A percentile compares a stretch with the other conserved stretches of the same genome.
These are phyloP conservation scores for Motacilla alba DNA, from an alignment of 2,113 vertebrate genomes.

Conservation along the genomic window DNA sequence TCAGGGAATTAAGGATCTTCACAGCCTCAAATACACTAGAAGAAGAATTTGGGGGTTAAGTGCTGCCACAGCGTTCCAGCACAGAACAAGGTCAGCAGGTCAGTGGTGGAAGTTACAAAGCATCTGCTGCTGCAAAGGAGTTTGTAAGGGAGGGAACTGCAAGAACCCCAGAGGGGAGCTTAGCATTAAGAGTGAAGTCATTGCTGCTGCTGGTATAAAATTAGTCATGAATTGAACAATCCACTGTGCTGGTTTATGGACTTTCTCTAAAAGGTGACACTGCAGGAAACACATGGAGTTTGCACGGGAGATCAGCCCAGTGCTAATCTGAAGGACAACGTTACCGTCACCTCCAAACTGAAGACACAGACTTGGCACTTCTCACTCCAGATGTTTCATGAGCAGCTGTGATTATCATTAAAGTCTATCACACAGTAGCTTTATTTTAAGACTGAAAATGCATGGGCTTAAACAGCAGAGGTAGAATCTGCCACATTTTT, in stretches of 20 bases:
- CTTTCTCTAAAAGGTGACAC: neutral
- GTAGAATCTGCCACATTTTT: neutral
- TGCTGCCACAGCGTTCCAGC: neutral
- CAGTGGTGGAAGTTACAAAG: neutral
- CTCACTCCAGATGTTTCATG: neutral
- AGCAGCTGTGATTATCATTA: constrained; percentile 13
- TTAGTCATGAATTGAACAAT: neutral
- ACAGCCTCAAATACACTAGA: neutral
- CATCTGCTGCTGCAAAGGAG: neutral
- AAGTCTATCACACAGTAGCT: neutral
- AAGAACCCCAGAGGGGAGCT: neutral
- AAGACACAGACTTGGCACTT: neutral
- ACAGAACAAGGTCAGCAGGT: neutral
- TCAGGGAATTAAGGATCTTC: neutral
- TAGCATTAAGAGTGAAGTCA: neutral
- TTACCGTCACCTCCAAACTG: accelerated
- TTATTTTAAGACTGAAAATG: neutral
- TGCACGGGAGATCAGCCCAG: neutral
- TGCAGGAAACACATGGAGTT: neutral
- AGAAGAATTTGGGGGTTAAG: neutral
- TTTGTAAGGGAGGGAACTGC: neutral
- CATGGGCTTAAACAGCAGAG: neutral
- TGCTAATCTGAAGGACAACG: neutral
- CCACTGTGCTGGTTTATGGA: neutral
- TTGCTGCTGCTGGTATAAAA: neutral